Evolutionary conservation across 1,140 invertebrate species (phyloP), one percentile per base, ranked within the genome.

Genomic region (Zaprionus vittiger): DNA sequence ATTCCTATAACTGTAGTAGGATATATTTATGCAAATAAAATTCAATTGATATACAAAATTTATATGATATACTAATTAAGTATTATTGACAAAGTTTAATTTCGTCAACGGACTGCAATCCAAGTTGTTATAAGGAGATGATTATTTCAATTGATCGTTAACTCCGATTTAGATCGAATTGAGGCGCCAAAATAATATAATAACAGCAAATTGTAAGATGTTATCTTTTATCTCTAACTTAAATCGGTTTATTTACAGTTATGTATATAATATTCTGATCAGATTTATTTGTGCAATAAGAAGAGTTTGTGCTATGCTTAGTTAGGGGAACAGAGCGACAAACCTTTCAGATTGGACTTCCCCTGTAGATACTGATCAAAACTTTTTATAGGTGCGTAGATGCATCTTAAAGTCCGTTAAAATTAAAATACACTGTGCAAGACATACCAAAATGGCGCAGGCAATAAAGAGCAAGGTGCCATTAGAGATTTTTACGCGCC

Each of bases 401-500:
- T 44, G 41, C 2, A 2, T 9, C 41, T 7, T 9, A 4, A 9
- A 17, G 41, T 47, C 4, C 37, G 4, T 47, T n/a, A 17, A 47
- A 47, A 17, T 47, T 17, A 47, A n/a, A 47, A 47, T 20, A n/a
- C 6, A 26, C 52, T 26, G 7, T 44, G 15, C 59, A 41, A 5
- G 7, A 15, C 37, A 31, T 11, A 68, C 2, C 26, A n/a, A 56
- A 57, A 61, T 65, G 55, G 17, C 44, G 34, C 77, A 81, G 73
- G 80, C 78, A 83, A 87, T 87, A 83, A 87, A 87, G 89, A 81
- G 78, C 77, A 68, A 63, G 70, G 71, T 66, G 68, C 61, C 12
- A 55, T 24, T 54, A 26, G 54, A 86, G 80, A 73, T 81, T 89
- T 89, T 89, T 73, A 81, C 73, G 81, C 79, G 85, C 85, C 85